phyloP scores from a whole-genome alignment of 2,113 vertebrate species.

The Onychorhynchus coronatus region DNA sequence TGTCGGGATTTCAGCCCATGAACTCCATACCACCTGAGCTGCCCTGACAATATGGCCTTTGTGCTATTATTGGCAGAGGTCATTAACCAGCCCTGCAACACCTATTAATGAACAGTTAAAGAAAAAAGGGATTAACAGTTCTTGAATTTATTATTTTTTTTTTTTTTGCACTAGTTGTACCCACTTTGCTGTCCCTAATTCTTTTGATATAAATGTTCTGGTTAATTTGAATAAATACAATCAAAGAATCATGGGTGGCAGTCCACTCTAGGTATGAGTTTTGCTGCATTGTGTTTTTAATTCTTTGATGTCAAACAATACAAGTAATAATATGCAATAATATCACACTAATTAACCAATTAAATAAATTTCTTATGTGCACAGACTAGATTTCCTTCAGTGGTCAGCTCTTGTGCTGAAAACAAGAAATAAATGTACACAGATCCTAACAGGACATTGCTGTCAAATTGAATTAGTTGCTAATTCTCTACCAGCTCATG shows the following conservation, averaged over 20 bases:
- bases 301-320: neutral
- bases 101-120: neutral
- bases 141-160: neutral
- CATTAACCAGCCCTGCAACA: neutral
- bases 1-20: neutral
- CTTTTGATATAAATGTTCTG: neutral
- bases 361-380: neutral
- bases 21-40: neutral
- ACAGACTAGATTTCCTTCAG: neutral
- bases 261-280: neutral
- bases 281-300: neutral
- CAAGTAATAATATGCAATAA: neutral
- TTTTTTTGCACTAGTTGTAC: neutral
- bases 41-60: neutral
- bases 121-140: neutral
- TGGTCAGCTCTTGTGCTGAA: neutral
- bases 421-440: neutral
- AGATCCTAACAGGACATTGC: neutral
- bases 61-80: neutral
- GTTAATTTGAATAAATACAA: constrained; percentile 6
- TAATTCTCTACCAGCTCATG: neutral
- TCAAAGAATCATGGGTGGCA: neutral
- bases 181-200: neutral
- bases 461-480: neutral
- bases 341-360: neutral